phyloP scores from a whole-genome alignment of 2,113 vertebrate genomes.

The mouse (Mus musculus) region DNA sequence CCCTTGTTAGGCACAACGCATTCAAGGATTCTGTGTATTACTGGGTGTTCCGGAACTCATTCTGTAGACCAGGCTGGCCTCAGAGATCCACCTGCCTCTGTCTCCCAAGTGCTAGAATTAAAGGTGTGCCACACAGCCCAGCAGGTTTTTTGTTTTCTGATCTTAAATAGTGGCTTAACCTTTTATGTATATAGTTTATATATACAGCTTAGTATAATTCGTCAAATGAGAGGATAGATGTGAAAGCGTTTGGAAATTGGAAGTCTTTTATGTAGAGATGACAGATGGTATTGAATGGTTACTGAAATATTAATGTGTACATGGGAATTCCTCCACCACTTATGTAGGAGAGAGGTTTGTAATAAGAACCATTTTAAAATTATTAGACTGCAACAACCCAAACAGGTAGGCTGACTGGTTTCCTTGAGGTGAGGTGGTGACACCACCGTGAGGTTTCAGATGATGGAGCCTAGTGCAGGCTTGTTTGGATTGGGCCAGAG shows the following conservation, averaged over 20 bases:
- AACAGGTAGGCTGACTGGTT: not conserved
- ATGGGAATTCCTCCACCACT: not conserved
- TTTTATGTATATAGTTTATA: constrained; percentile 28
- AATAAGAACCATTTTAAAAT: not conserved
- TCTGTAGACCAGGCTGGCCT: not conserved
- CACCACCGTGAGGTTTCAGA: not conserved
- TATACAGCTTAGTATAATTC: not conserved
- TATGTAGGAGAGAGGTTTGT: not conserved
- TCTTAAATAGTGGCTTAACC: not conserved
- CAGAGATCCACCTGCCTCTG: not conserved
- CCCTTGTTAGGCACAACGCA: not conserved
- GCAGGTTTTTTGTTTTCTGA: not conserved
- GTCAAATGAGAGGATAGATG: not conserved
- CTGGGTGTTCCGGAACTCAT: not conserved
- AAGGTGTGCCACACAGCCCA: not conserved
- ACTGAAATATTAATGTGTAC: constrained; percentile 17
- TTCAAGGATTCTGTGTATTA: not conserved
- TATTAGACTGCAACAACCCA: not conserved
- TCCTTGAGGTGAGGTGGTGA: not conserved
- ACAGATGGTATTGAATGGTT: not conserved
- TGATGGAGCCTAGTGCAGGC: not conserved
- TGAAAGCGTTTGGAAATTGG: constrained; percentile 38
- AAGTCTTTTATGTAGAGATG: constrained; percentile 20
- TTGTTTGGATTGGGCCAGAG: not conserved
- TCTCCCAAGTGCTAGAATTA: not conserved